Percentiles rank a stretch among this genome's conserved stretches.
phyloP scores from a whole-genome alignment of 2,888 invertebrate genomes.

The Taenaris catops region DNA sequence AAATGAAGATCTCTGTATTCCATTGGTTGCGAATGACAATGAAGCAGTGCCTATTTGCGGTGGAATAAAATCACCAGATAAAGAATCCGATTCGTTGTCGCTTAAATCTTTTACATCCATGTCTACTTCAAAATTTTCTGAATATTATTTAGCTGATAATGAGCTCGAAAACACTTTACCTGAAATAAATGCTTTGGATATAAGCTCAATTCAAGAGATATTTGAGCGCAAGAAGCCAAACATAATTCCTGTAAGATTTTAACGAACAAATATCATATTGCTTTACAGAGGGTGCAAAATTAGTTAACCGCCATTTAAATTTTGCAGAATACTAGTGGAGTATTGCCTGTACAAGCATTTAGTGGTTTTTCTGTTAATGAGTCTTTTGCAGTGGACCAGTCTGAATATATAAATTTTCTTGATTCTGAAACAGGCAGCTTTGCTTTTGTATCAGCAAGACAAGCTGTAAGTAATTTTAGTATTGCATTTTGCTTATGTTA shows the following conservation, averaged over 20 bases:
- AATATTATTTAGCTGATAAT: conserved; percentile 46
- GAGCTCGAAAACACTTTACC: conserved; percentile 29
- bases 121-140: conserved; percentile 46
- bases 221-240: conserved; percentile 50
- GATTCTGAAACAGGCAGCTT: conserved; percentile 61
- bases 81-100: conserved; percentile 45
- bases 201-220: conserved; percentile 44
- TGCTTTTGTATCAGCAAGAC: conserved; percentile 39
- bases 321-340: conserved; percentile 38
- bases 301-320: conserved; percentile 13
- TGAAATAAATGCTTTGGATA: conserved; percentile 20
- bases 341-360: conserved; percentile 48
- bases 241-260: conserved; percentile 32
- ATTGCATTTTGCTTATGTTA: neutral
- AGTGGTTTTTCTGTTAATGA: conserved; percentile 60
- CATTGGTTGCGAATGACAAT: conserved; percentile 15
- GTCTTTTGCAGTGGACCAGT: conserved; percentile 43
- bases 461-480: conserved; percentile 38
- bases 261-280: no score
- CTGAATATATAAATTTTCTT: conserved; percentile 46
- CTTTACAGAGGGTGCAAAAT: no score
- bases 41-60: conserved; percentile 30
- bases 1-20: conserved; percentile 28
- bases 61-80: conserved; percentile 8
- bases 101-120: conserved; percentile 45